Evolutionary conservation across 2,113 vertebrate genomes (phyloP).

Genomic region (Semicossyphus pulcher): DNA sequence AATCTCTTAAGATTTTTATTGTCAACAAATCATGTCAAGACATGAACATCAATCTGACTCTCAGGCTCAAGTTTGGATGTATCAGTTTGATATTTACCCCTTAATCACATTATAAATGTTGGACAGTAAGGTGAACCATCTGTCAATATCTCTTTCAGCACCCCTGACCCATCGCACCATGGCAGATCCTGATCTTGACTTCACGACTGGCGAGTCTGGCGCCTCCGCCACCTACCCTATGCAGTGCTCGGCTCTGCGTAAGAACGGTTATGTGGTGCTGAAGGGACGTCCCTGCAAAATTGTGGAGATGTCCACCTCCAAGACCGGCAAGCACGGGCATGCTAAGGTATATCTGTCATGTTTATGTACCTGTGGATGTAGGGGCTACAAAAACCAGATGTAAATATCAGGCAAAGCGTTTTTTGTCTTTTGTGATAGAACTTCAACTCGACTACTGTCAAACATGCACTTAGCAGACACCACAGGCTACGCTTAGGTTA

Average conservation of each 20-base stretch:
- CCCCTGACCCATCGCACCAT: slow-evolving; percentile 85
- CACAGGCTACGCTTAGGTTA: too few species aligned
- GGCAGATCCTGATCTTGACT: slow-evolving; percentile 94
- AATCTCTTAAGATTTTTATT: too few species aligned
- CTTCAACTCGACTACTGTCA: too few species aligned
- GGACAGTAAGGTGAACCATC: not conserved
- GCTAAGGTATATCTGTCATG: too few species aligned
- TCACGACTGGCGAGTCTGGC: slow-evolving; percentile 92
- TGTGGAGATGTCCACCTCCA: slow-evolving; percentile 98
- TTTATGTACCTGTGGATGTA: too few species aligned
- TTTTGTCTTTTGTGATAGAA: too few species aligned
- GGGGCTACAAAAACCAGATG: too few species aligned
- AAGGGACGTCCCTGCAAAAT: slow-evolving; percentile 98
- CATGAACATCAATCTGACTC: too few species aligned
- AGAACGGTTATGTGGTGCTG: slow-evolving; percentile 97
- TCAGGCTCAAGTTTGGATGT: too few species aligned
- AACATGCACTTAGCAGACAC: too few species aligned
- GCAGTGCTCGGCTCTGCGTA: slow-evolving; percentile 98
- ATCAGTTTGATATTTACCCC: not conserved
- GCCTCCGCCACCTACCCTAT: slow-evolving; percentile 94
- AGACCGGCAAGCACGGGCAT: slow-evolving; percentile 97
- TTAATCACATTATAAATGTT: not conserved
- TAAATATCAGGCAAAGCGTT: too few species aligned
- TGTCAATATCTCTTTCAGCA: slow-evolving; percentile 46
- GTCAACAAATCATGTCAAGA: too few species aligned